Conservation (phyloP, 1,140 invertebrate species). For the Rhagoletis zephyria region DNA sequence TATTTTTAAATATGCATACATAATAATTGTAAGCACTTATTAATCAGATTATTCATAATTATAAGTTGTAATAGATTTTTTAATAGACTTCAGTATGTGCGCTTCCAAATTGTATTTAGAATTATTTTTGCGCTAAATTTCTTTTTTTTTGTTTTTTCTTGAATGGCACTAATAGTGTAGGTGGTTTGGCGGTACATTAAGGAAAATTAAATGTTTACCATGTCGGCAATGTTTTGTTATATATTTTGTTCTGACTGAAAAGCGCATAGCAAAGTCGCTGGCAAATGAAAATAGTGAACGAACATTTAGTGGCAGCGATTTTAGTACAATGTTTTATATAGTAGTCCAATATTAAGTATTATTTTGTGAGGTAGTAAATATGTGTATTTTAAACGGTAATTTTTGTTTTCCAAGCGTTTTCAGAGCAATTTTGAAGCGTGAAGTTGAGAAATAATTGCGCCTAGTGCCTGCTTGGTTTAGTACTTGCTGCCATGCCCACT, state of each 20-base stretch:
- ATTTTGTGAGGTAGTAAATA: conserved; percentile 47
- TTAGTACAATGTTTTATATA: background rate
- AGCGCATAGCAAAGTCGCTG: background rate
- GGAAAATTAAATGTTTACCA: conserved; percentile 18
- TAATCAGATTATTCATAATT: background rate
- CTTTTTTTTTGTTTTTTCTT: conserved; percentile 9
- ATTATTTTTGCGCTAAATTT: background rate
- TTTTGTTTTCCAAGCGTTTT: background rate
- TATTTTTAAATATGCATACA: too few relatives aligned
- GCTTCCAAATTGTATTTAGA: conserved; percentile 40
- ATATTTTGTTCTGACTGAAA: conserved; percentile 5
- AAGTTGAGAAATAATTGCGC: background rate
- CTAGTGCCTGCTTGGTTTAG: background rate
- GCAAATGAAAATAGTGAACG: conserved; percentile 11
- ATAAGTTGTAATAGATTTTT: background rate
- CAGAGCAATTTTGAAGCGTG: background rate
- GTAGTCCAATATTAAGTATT: conserved; percentile 4
- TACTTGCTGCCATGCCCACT: background rate
- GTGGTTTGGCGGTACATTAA: conserved; percentile 28
- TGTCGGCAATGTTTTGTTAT: background rate
- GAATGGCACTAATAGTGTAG: conserved; percentile 32
- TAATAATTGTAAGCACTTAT: too few relatives aligned
- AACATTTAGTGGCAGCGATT: conserved; percentile 18
- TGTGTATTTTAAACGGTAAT: background rate
- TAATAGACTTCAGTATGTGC: conserved; percentile 41